These are phyloP conservation scores for Elaphurus davidianus DNA, from an alignment of 2,113 vertebrate genomes.

Conservation along the genomic window DNA sequence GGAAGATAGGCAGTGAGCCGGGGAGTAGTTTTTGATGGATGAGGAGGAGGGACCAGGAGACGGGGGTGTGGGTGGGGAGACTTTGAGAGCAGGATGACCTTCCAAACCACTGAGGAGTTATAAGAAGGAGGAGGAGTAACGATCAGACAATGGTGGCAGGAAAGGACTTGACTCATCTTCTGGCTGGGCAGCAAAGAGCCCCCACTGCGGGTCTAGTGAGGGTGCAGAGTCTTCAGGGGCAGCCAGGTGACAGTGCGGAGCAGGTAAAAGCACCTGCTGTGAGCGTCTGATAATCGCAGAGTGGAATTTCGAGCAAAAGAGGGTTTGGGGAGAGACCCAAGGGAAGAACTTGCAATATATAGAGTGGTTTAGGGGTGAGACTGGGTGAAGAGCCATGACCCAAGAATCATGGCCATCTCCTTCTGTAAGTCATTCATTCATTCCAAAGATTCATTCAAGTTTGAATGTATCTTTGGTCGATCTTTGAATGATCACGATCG, in stretches of 20 bases:
- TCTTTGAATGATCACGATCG: background rate
- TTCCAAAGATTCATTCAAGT: background rate
- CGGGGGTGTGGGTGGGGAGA: accelerated
- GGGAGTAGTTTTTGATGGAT: background rate
- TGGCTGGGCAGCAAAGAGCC: background rate
- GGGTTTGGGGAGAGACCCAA: background rate
- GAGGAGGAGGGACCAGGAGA: background rate
- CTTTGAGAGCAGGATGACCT: background rate
- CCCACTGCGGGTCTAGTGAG: background rate
- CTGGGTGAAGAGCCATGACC: background rate
- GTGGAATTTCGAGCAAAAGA: background rate
- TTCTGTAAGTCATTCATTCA: background rate
- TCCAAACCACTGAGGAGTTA: background rate
- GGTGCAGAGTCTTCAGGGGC: background rate
- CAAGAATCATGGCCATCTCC: background rate
- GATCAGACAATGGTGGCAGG: background rate
- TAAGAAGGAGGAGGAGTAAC: background rate
- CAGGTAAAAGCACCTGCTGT: background rate
- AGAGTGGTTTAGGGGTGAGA: background rate
- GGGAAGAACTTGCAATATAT: background rate
- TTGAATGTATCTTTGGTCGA: background rate
- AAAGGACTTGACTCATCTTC: background rate
- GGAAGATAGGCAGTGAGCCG: background rate
- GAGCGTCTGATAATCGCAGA: background rate
- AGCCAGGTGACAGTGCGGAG: background rate